Base-by-base conservation (phyloP, 1,140 invertebrate species). In the Drosophila pachea region DNA sequence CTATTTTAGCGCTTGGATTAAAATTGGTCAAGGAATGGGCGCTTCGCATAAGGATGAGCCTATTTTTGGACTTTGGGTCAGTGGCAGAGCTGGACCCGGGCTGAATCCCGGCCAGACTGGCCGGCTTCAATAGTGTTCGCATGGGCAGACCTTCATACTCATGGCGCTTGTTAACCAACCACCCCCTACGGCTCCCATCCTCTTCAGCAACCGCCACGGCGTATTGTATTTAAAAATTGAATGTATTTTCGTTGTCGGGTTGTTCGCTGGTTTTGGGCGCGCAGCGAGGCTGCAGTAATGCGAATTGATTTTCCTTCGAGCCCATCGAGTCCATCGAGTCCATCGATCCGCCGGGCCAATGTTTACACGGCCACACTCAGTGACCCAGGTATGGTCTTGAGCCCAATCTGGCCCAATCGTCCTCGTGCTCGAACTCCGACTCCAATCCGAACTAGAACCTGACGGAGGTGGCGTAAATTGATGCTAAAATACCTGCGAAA, bases 211-310 rank as follows among this genome's bases (percentile, higher is more conserved):
- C 78, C 75, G 67, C 64, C 53, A 31, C 36, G 55, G 47, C 55
- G 33, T 45, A 60, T 68, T 64, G 54, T 70, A 70, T 70, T 78
- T 82, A 72, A 84, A 83, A 70, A 69, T 47, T 52, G 62, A 76
- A 84, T 83, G 73, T 83, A 84, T 83, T 83, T 83, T 68, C 65
- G 78, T 79, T 32, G 40, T n/a, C 50, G 35, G 33, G 40, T 58
- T 53, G 53, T 5, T 53, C 53, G 35, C 36, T 61, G 64, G 59
- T 83, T 79, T 84, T 62, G 78, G 78, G 68, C 22, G 63, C 63
- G 61, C 79, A 78, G 45, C 67, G 79, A 83, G 68, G 79, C 76
- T 83, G 79, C 79, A 83, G 63, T 84, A 83, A 83, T 83, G 66
- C 66, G 79, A 74, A 83, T 83, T 84, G 79, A 83, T 83, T 83